Base-by-base conservation (phyloP, 2,113 vertebrate genomes). In the Prunella himalayana region DNA sequence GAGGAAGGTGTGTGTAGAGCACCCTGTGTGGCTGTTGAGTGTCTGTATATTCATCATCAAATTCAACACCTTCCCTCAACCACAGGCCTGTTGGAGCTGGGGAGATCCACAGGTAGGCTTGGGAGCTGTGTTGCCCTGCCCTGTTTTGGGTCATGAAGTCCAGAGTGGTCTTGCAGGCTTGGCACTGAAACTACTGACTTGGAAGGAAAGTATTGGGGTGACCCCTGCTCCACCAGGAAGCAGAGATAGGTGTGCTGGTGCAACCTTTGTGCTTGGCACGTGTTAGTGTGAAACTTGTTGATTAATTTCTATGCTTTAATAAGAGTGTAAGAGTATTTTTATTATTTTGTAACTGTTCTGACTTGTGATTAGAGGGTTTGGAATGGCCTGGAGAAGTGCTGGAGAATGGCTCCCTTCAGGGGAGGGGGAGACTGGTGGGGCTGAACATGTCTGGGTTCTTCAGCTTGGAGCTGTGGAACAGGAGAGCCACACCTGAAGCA, bases 201-300 rank as follows among this genome's bases (percentile, higher is more conserved):
- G 41, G 41, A 11, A 77, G 23, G 35, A 31, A 49, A 18, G 11
- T 60, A 9, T 6, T 57, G 69, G n/a, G 44, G 17, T 66, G 51
- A 42, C 3, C 6, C 7, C 33, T 78, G 45, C 13, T 45, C 23
- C 6, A 13, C 25, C 25, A 53, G 44, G 51, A 41, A 78, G 2
- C 66, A 45, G n/a, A 71, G 18, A 15, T 8, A 0, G 5, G 3
- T 35, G 37, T 51, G 66, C 59, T 76, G 49, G 7, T n/a, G 17
- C 1, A 2, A 45, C 31, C 27, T 53, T 31, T 65, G 15, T 61
- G 59, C 61, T 45, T 33, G 57, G 8, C 30, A 30, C 0, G 0
- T 61, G 59, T 64, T 82, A 53, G 15, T 45, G 8, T 69, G 39
- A 35, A 79, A 45, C 10, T 71, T 0, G 3, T 35, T 70, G 41